Evolutionary conservation across 2,797 vertebrate genomes (phyloP), one percentile per base, ranked within the genome.

Genomic region (Botia kubotai): DNA sequence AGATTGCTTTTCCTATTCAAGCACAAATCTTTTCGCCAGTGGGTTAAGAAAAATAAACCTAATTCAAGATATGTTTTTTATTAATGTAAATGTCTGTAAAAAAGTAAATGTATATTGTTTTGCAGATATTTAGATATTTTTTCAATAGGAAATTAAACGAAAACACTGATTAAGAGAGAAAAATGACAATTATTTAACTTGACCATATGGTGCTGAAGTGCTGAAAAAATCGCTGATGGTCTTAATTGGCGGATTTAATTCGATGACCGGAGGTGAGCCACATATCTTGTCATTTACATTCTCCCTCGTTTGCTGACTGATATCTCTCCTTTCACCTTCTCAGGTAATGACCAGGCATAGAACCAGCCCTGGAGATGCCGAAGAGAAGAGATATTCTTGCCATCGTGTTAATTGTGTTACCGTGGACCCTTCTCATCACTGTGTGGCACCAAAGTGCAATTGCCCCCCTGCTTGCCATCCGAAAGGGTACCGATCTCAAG

Each of bases 371-470:
- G 96, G 97, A 99, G 96, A 99, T 99, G 97, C 96, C 96, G 96
- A 99, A 98, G 92, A 97, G 97, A 97, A 96, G 97, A 94, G 97
- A 98, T 95, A 96, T 99, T 95, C 96, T 99, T 91, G 97, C 97
- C 87, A 95, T 98, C 81, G 96, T 99, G 92, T 97, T 98, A 93
- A 99, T 99, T 71, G 97, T 99, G 92, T 96, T 99, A 92, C 97
- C 97, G 87, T 99, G 97, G 97, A 99, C 97, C 6, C 95, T 99
- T 77, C 97, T 99, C 87, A 97, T 99, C 96, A 98, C 97, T 48
- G 97, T 99, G 88, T 98, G 97, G 97, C 97, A 98, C 95, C 97
- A 98, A 94, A 98, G 95, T 91, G 96, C 97, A 85, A 95, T 98
- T 67, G 95, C 96, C 17, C 97, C 97, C 0, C 93, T 99, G 87